Conservation (phyloP, 2,113 vertebrate genomes). For the Trichomycterus rosablanca region DNA sequence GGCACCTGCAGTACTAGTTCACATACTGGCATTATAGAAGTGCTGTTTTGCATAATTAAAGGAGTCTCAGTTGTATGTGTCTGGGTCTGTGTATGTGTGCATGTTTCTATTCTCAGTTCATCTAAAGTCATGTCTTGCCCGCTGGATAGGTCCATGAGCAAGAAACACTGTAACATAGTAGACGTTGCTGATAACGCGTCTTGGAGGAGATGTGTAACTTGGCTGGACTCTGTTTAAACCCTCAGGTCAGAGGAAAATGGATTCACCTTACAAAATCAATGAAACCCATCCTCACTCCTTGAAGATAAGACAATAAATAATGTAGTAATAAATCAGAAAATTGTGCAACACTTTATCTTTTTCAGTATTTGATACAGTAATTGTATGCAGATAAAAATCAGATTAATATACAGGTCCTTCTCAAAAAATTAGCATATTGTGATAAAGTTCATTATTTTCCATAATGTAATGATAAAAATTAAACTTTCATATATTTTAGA, state of each 20-base stretch:
- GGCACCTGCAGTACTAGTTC: constrained; percentile 58
- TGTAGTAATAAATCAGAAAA: constrained; percentile 15
- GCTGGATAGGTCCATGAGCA: constrained; percentile 57
- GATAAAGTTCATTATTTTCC: too few relatives aligned
- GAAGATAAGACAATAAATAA: constrained; percentile 4
- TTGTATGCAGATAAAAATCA: too few relatives aligned
- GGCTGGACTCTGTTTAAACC: constrained; percentile 71
- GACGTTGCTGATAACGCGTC: constrained; percentile 63
- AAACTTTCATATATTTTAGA: too few relatives aligned
- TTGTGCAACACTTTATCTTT: not conserved
- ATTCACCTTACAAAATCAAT: constrained; percentile 49
- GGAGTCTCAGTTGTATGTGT: constrained; percentile 53
- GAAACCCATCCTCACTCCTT: constrained; percentile 6
- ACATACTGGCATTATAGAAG: constrained; percentile 66
- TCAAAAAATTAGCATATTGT: too few relatives aligned
- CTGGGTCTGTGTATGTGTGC: constrained; percentile 26
- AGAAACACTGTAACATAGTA: constrained; percentile 60
- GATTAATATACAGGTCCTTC: too few relatives aligned
- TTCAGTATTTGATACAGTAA: too few relatives aligned
- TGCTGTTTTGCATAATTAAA: constrained; percentile 68
- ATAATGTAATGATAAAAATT: too few relatives aligned
- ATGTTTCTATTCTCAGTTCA: constrained; percentile 23
- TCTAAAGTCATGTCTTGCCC: constrained; percentile 55
- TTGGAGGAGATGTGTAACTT: constrained; percentile 55
- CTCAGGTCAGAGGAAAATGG: constrained; percentile 56